Evolutionary conservation across 2,888 invertebrate genomes (phyloP).

Genomic region (Smittia aterrima): DNA sequence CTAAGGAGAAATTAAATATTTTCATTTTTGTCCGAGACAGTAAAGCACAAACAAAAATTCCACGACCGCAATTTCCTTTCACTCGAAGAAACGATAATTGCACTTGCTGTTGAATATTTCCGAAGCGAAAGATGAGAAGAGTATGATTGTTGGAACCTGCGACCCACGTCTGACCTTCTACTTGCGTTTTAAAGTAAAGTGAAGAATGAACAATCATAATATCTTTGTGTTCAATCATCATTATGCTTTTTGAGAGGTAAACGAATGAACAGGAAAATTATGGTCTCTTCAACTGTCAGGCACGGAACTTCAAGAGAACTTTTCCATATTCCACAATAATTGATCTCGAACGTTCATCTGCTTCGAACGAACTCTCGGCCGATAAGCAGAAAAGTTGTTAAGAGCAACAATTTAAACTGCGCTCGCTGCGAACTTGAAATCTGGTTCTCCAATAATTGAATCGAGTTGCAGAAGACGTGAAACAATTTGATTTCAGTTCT

Average conservation of each 20-base stretch:
- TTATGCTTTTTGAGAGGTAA: background rate
- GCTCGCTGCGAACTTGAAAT: too few species aligned
- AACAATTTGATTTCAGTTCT: constrained; percentile 14
- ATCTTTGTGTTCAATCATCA: constrained; percentile 22
- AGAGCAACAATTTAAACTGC: too few species aligned
- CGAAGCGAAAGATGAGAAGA: background rate
- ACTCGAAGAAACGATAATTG: background rate
- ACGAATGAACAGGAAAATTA: background rate
- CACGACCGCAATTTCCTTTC: constrained; percentile 4
- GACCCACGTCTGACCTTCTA: constrained; percentile 26
- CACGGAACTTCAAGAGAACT: background rate
- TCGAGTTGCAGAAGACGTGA: background rate
- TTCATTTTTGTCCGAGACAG: background rate
- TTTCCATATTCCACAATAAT: constrained; percentile 15
- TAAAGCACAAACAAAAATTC: too few species aligned
- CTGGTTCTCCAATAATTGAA: background rate
- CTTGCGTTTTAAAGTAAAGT: background rate
- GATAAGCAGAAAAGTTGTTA: too few species aligned
- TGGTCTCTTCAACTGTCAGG: background rate
- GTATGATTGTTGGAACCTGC: background rate
- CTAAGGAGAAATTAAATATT: background rate
- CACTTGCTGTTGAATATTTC: background rate
- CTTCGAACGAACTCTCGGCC: too few species aligned
- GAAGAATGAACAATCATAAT: constrained; percentile 1
- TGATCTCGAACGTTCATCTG: background rate